Evolutionary conservation across 2,888 invertebrate genomes (phyloP).

Genomic region (Acanthosepion lycidas): DNA sequence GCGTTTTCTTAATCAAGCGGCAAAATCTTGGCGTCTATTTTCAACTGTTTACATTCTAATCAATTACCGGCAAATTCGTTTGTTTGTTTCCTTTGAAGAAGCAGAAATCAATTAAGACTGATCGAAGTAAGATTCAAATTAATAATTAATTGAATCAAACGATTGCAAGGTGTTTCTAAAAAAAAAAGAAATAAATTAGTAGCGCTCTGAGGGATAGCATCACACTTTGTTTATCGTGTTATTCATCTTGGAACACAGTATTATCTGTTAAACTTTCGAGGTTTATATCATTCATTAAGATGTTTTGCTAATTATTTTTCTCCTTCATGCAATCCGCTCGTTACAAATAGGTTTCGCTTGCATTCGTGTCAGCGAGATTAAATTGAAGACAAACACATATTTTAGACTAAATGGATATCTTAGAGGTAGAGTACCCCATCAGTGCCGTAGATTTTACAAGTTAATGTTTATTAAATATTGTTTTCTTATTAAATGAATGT

Average conservation of each 20-base stretch:
- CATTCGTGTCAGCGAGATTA: neutral
- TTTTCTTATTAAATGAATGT: too few species aligned
- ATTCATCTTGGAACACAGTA: neutral
- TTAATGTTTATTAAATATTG: too few species aligned
- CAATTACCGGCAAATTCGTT: constrained; percentile 1
- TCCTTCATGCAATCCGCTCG: neutral
- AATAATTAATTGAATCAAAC: constrained; percentile 33
- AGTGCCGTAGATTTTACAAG: neutral
- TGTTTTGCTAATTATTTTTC: constrained; percentile 33
- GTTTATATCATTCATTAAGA: constrained; percentile 22
- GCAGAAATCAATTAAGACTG: neutral
- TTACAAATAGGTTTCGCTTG: neutral
- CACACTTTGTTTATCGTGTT: neutral
- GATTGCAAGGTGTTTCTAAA: constrained; percentile 1
- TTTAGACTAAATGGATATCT: neutral
- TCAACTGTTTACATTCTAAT: constrained; percentile 18
- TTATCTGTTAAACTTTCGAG: constrained; percentile 18
- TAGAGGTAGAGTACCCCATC: neutral
- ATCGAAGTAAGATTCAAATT: constrained; percentile 33
- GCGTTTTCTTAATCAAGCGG: neutral
- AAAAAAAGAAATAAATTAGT: neutral
- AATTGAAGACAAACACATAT: neutral
- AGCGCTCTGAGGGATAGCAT: neutral
- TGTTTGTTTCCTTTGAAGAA: constrained; percentile 1
- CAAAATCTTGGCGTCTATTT: neutral